These are phyloP conservation scores for Calidris pugnax DNA, from an alignment of 2,113 vertebrate genomes.

Conservation along the genomic window DNA sequence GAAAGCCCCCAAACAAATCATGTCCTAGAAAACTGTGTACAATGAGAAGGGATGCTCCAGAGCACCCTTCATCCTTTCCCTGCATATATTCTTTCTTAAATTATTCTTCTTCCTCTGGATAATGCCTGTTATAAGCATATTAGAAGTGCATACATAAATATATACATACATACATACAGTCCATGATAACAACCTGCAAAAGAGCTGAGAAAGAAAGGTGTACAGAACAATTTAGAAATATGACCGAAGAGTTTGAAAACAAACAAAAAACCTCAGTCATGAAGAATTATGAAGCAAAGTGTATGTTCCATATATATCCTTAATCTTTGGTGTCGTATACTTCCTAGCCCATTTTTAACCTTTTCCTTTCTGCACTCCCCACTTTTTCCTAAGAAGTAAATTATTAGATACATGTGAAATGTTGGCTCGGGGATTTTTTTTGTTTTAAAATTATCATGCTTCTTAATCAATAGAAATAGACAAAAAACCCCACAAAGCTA, in stretches of 20 bases:
- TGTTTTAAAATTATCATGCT: not conserved
- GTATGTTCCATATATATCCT: not conserved
- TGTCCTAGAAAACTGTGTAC: not conserved
- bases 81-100: not conserved
- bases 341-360: not conserved
- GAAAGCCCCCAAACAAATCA: not conserved
- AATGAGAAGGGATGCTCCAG: not conserved
- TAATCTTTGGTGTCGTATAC: not conserved
- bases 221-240: not conserved
- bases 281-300: not conserved
- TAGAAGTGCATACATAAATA: not conserved
- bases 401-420: not conserved
- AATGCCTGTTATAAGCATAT: not conserved
- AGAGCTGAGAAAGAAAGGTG: not conserved
- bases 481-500: not conserved
- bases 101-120: not conserved
- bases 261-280: not conserved
- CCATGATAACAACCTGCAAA: not conserved
- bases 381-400: not conserved
- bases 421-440: not conserved
- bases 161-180: not conserved
- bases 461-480: not conserved
- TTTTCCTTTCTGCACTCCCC: not conserved
- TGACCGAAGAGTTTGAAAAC: not conserved
- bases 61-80: not conserved